These are phyloP conservation scores for Piaya cayana DNA, from an alignment of 2,113 vertebrate species.

Conservation along the genomic window DNA sequence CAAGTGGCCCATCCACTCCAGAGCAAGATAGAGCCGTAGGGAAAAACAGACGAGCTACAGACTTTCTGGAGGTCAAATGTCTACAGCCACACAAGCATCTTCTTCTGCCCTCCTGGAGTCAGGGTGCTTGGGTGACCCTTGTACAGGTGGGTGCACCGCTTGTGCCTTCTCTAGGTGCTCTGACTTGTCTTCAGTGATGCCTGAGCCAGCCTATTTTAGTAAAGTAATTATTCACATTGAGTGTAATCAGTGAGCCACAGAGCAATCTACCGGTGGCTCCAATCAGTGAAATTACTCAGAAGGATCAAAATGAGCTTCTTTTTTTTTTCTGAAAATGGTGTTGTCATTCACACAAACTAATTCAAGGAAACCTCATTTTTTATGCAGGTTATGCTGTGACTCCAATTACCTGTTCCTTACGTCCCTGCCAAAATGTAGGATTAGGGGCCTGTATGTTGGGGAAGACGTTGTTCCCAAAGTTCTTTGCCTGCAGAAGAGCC, in stretches of 20 bases:
- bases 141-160: background rate
- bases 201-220: background rate
- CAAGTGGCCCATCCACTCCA: background rate
- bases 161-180: background rate
- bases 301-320: constrained; percentile 15
- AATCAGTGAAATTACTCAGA: constrained; percentile 40
- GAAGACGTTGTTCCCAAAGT: background rate
- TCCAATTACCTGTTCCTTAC: background rate
- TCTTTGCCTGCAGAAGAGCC: background rate
- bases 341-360: background rate
- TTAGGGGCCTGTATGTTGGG: background rate
- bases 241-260: constrained; percentile 10
- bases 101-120: background rate
- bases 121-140: background rate
- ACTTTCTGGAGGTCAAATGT: background rate
- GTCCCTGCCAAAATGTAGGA: background rate
- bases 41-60: background rate
- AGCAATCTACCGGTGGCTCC: constrained; percentile 20
- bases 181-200: background rate
- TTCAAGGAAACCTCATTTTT: background rate
- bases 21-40: background rate
- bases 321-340: background rate
- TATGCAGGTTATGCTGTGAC: background rate
- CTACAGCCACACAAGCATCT: background rate
- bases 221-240: constrained; percentile 12